A percentile compares a stretch with the other conserved stretches of the same genome.
phyloP scores from a whole-genome alignment of 2,113 vertebrate genomes.

The Saguinus imperator region DNA sequence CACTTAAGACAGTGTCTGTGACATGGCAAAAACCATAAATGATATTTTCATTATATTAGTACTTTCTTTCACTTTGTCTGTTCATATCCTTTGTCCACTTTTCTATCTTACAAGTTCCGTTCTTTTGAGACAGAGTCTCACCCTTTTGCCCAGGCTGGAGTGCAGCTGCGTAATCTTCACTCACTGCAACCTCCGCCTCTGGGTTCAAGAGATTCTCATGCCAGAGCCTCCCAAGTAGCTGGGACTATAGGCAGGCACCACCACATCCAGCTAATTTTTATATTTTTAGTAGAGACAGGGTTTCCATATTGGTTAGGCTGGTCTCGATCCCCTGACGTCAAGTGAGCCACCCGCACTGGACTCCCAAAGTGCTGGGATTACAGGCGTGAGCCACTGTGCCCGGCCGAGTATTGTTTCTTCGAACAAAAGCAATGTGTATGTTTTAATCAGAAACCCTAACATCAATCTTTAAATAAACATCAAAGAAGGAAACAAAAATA shows the following conservation, averaged over 20 bases:
- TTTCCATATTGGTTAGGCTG: too few relatives aligned
- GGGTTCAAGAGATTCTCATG: too few relatives aligned
- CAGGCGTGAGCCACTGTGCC: too few relatives aligned
- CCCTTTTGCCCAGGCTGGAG: too few relatives aligned
- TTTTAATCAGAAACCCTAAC: conserved; percentile 38
- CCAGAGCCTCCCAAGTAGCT: too few relatives aligned
- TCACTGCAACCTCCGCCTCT: too few relatives aligned
- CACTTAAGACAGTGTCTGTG: background rate
- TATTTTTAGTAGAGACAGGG: too few relatives aligned
- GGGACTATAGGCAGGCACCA: too few relatives aligned
- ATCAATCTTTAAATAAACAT: conserved; percentile 32
- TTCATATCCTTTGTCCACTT: background rate
- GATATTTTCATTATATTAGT: background rate
- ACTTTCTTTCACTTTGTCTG: background rate
- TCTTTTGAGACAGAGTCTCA: background rate
- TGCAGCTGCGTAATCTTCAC: rapidly evolving
- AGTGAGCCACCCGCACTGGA: too few relatives aligned
- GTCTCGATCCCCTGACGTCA: too few relatives aligned
- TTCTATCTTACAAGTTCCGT: background rate
- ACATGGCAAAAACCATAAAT: background rate
- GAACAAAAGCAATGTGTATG: conserved; percentile 10
- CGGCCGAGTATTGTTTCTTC: background rate
- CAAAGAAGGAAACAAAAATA: conserved; percentile 2
- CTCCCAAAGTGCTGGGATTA: too few relatives aligned
- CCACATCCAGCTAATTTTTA: too few relatives aligned